These are phyloP conservation scores for Protonemura montana DNA, from an alignment of 2,888 invertebrate species.

Conservation along the genomic window DNA sequence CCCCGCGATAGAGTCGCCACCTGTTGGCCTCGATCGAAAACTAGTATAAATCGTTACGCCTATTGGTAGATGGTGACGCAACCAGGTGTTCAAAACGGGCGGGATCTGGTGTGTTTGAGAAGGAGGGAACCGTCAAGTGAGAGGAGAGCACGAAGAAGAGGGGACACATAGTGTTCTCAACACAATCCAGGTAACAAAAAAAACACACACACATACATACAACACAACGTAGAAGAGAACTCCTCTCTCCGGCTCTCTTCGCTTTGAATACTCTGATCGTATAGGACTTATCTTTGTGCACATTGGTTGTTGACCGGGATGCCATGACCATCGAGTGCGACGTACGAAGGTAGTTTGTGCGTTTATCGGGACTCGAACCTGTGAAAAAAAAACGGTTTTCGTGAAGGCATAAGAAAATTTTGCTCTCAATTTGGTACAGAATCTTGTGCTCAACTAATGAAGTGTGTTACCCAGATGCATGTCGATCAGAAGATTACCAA, in stretches of 20 bases:
- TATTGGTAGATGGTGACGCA: slow-evolving; percentile 25
- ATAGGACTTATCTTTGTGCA: neutral
- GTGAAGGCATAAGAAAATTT: no score
- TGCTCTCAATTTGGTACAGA: neutral
- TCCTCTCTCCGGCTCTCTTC: neutral
- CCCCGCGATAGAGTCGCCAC: slow-evolving; percentile 13
- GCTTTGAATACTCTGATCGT: neutral
- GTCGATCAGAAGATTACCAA: slow-evolving; percentile 20
- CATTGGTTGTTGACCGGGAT: neutral
- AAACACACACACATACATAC: neutral
- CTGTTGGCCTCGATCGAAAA: slow-evolving; percentile 1
- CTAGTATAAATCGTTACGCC: slow-evolving; percentile 15
- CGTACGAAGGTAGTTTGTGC: neutral
- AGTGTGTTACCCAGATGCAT: slow-evolving; percentile 1
- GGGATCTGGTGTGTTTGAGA: slow-evolving; percentile 24
- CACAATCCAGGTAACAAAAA: slow-evolving; percentile 12
- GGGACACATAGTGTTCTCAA: neutral
- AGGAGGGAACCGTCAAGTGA: slow-evolving; percentile 16
- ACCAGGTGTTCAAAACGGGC: slow-evolving; percentile 3
- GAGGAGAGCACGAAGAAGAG: slow-evolving; percentile 19
- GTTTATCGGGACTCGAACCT: neutral
- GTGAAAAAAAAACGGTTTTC: neutral
- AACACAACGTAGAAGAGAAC: slow-evolving; percentile 15
- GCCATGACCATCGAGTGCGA: neutral
- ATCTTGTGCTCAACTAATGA: slow-evolving; percentile 20